These are phyloP conservation scores for Drosophila mojavensis DNA, from an alignment of 1,140 invertebrate genomes.

Conservation along the genomic window DNA sequence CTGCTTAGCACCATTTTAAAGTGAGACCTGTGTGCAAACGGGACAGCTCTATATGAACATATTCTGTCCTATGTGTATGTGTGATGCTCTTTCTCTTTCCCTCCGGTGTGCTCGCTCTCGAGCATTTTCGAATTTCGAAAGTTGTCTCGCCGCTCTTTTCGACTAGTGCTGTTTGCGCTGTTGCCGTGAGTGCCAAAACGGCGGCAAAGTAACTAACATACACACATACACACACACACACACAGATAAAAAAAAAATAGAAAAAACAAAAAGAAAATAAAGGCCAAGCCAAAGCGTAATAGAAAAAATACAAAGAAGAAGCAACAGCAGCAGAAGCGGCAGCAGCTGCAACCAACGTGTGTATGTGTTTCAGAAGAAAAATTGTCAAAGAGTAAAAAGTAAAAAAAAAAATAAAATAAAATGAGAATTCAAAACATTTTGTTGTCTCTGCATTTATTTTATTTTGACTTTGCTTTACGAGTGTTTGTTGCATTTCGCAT, in stretches of 20 bases:
- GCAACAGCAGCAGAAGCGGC: conserved; percentile 32
- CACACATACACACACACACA: conserved; percentile 32
- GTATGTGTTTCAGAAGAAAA: conserved; percentile 19
- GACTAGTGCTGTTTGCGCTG: conserved; percentile 60
- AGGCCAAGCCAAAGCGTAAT: conserved; percentile 54
- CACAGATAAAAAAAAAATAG: conserved; percentile 46
- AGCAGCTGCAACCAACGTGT: conserved; percentile 13
- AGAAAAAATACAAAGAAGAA: conserved; percentile 48
- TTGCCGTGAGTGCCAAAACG: conserved; percentile 75
- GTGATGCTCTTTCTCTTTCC: conserved; percentile 20
- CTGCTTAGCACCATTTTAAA: conserved; percentile 43
- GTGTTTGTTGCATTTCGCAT: conserved; percentile 31
- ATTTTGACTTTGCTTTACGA: conserved; percentile 23
- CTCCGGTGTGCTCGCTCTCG: conserved; percentile 16
- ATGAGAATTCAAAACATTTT: conserved; percentile 28
- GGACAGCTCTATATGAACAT: conserved; percentile 43
- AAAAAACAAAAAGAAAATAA: conserved; percentile 57
- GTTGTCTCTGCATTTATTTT: conserved; percentile 17
- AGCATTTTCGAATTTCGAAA: conserved; percentile 74
- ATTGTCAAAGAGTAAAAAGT: conserved; percentile 33
- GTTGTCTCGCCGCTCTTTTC: conserved; percentile 50
- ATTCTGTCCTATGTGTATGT: conserved; percentile 19
- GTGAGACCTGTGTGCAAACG: conserved; percentile 47
- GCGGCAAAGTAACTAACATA: conserved; percentile 74
- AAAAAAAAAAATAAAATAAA: not conserved